phyloP scores from a whole-genome alignment of 2,797 vertebrate genomes.

The Gymnothorax reevesii region DNA sequence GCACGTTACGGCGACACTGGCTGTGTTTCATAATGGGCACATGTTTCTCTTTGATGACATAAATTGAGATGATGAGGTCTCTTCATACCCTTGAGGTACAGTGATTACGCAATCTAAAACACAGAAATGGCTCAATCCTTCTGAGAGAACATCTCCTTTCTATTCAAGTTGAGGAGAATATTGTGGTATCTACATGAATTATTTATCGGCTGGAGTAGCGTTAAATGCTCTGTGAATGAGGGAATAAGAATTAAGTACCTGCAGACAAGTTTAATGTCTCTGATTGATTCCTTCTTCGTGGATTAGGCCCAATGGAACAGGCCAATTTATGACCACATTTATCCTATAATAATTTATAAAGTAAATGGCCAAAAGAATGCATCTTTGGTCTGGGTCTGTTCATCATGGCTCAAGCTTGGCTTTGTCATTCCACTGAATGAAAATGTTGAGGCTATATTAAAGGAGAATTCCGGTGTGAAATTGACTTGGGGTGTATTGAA shows the following conservation, averaged over 20 bases:
- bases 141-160: neutral
- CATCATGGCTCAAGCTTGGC: too few species aligned
- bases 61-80: neutral
- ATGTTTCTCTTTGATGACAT: neutral
- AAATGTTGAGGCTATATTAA: too few species aligned
- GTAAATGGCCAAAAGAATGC: too few species aligned
- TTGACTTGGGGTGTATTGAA: too few species aligned
- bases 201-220: neutral
- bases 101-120: neutral
- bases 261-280: neutral
- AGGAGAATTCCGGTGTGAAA: too few species aligned
- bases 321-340: neutral
- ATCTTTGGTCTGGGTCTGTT: too few species aligned
- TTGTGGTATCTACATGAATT: neutral
- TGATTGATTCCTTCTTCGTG: neutral
- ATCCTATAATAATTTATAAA: neutral
- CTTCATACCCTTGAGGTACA: neutral
- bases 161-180: neutral
- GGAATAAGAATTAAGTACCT: neutral
- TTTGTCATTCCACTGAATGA: too few species aligned
- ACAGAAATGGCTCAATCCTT: neutral
- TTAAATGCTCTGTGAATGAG: neutral
- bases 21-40: neutral
- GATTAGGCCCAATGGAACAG: neutral
- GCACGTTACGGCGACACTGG: neutral